A percentile compares a stretch with the other conserved stretches of the same genome.
Evolutionary conservation across 2,888 invertebrate species (phyloP).

Genomic region (Parnassius orleans): DNA sequence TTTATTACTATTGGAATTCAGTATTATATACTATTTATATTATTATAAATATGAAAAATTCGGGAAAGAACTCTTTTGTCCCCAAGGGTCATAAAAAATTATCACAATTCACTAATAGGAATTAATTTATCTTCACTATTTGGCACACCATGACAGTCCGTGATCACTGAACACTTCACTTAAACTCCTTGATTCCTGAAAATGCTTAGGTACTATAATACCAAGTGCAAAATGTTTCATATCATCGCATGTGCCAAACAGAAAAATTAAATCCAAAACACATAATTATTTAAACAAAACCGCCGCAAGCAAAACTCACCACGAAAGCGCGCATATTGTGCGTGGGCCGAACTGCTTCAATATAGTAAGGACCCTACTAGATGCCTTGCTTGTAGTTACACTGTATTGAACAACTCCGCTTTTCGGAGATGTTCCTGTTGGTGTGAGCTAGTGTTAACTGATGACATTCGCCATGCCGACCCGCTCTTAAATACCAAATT

Average conservation of each 20-base stretch:
- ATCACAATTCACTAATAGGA: conserved; percentile 31
- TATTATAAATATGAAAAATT: not conserved
- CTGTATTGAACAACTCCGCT: conserved; percentile 53
- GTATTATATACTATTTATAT: too few species aligned
- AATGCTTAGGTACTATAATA: conserved; percentile 30
- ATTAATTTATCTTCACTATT: conserved; percentile 44
- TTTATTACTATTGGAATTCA: too few species aligned
- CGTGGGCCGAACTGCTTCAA: conserved; percentile 47
- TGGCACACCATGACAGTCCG: conserved; percentile 46
- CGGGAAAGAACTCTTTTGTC: too few species aligned
- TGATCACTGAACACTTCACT: conserved; percentile 62
- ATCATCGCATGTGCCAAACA: conserved; percentile 63
- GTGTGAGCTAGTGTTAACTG: conserved; percentile 73
- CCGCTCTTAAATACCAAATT: conserved; percentile 78
- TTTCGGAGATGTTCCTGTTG: conserved; percentile 69
- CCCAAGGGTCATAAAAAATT: not conserved
- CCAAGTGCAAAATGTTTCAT: conserved; percentile 34
- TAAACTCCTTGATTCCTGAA: conserved; percentile 42
- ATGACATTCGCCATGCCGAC: conserved; percentile 74
- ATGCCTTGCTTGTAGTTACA: conserved; percentile 35
- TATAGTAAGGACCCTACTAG: conserved; percentile 48
- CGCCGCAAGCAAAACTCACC: conserved; percentile 65
- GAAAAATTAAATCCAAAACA: conserved; percentile 34
- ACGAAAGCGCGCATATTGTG: conserved; percentile 75
- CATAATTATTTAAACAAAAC: conserved; percentile 30